These are phyloP conservation scores for Etia nguti DNA, from an alignment of 2,113 vertebrate genomes.

Conservation along the genomic window DNA sequence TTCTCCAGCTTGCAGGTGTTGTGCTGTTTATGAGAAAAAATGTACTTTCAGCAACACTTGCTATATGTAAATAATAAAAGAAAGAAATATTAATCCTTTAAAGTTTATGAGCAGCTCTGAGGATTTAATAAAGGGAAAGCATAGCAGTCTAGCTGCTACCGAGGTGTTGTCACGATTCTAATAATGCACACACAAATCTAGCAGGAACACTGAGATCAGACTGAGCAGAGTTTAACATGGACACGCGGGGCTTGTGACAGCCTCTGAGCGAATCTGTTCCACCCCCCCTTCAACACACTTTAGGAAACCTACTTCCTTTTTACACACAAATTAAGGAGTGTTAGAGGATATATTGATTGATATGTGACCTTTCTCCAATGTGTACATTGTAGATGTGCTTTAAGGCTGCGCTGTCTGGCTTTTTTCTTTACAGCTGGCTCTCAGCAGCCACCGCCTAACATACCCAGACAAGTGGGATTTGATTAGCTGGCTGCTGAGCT, in stretches of 20 bases:
- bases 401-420: neutral
- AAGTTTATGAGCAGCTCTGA: neutral
- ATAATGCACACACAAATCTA: neutral
- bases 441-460: constrained; percentile 41
- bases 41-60: neutral
- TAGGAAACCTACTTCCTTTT: neutral
- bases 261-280: neutral
- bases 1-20: constrained; percentile 4
- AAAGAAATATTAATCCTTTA: neutral
- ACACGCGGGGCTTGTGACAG: neutral
- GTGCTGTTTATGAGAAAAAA: neutral
- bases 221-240: neutral
- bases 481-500: constrained; percentile 54
- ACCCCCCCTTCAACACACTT: neutral
- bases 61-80: neutral
- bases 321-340: neutral
- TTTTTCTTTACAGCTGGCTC: constrained; percentile 15
- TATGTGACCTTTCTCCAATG: neutral
- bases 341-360: neutral
- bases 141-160: neutral
- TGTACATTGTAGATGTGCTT: neutral
- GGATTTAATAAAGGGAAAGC: neutral
- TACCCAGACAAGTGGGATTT: constrained; percentile 42
- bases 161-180: neutral
- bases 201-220: neutral